Conservation (phyloP, 1,140 invertebrate genomes). For the Drosophila sulfurigaster region DNA sequence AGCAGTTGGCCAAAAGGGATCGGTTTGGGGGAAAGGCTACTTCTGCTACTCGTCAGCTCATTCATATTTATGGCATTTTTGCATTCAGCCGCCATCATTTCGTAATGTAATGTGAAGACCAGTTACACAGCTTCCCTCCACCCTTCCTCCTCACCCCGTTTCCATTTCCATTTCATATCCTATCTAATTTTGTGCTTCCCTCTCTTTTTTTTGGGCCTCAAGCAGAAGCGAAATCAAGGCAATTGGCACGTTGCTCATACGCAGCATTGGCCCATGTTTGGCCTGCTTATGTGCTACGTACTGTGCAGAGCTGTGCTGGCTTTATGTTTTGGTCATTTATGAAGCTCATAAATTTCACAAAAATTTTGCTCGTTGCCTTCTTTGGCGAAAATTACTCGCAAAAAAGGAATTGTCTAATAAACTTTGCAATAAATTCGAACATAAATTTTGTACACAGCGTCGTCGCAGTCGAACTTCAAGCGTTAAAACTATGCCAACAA, state of each 20-base stretch:
- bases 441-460: slow-evolving; percentile 80
- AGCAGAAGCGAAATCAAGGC: slow-evolving; percentile 65
- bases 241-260: slow-evolving; percentile 82
- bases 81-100: slow-evolving; percentile 81
- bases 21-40: slow-evolving; percentile 34
- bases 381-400: slow-evolving; percentile 66
- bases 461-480: slow-evolving; percentile 74
- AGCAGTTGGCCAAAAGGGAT: slow-evolving; percentile 61
- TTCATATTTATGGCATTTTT: slow-evolving; percentile 83
- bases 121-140: slow-evolving; percentile 43
- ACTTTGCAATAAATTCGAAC: slow-evolving; percentile 83
- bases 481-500: slow-evolving; percentile 84
- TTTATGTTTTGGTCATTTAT: slow-evolving; percentile 81
- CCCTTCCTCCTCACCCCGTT: not conserved
- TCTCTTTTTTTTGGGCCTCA: not conserved
- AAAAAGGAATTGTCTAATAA: slow-evolving; percentile 81
- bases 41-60: slow-evolving; percentile 72
- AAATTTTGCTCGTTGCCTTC: slow-evolving; percentile 57
- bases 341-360: slow-evolving; percentile 79
- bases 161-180: not conserved
- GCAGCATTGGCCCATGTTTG: slow-evolving; percentile 50
- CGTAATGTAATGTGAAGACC: slow-evolving; percentile 77
- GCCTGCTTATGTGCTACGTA: not conserved
- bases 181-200: slow-evolving; percentile 12
- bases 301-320: slow-evolving; percentile 17